Percentiles rank a stretch among this genome's conserved stretches.
Conservation (phyloP, 1,140 invertebrate species). For the Tigriopus japonicus region DNA sequence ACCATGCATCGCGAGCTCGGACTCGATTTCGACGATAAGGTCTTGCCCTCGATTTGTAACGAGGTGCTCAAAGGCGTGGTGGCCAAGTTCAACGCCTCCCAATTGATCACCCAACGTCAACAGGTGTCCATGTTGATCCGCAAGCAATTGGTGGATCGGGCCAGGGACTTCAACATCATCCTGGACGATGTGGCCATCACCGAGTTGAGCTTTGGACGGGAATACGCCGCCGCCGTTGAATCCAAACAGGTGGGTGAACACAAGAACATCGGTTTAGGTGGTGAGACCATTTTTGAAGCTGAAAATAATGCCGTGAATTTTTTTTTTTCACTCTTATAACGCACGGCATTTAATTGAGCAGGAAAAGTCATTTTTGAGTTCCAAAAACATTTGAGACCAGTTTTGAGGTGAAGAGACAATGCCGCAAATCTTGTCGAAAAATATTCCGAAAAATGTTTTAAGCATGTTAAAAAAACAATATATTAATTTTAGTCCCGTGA, state of each 20-base stretch:
- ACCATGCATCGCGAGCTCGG: slow-evolving; percentile 67
- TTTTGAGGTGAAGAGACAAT: too few species aligned
- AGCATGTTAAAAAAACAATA: too few species aligned
- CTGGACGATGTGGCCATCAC: slow-evolving; percentile 99
- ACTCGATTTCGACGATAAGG: slow-evolving; percentile 39
- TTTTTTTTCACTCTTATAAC: too few species aligned
- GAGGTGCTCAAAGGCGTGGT: slow-evolving; percentile 98
- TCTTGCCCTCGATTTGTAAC: slow-evolving; percentile 90
- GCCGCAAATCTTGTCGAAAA: too few species aligned
- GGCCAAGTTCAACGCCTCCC: slow-evolving; percentile 98
- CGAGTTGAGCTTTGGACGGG: slow-evolving; percentile 93
- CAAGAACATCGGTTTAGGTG: slow-evolving; percentile 6
- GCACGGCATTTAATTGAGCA: too few species aligned
- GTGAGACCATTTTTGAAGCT: too few species aligned
- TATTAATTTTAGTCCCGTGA: too few species aligned
- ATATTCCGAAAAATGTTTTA: too few species aligned
- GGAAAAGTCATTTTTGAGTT: too few species aligned
- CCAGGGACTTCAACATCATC: slow-evolving; percentile 96
- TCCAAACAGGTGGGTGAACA: slow-evolving; percentile 63
- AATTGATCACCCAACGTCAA: slow-evolving; percentile 93
- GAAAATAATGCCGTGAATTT: too few species aligned
- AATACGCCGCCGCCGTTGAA: slow-evolving; percentile 99
- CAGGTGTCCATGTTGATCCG: slow-evolving; percentile 85
- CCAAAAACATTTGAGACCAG: too few species aligned
- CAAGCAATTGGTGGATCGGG: slow-evolving; percentile 79